Conservation (phyloP, 2,113 vertebrate genomes). For the Scatophagus argus region DNA sequence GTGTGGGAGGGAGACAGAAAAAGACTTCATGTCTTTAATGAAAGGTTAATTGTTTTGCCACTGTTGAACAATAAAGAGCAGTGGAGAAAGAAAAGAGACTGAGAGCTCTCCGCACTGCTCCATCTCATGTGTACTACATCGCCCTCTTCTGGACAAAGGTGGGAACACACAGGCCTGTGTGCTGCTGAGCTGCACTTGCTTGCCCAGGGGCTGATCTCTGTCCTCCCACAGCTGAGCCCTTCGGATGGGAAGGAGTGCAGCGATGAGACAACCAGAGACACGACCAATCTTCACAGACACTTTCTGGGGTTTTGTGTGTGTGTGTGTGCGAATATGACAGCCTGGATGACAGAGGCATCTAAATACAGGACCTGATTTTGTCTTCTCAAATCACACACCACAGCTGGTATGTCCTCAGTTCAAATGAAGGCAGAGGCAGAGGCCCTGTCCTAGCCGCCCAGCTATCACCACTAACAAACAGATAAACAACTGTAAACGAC, state of each 20-base stretch:
- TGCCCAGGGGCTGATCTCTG: conserved; percentile 34
- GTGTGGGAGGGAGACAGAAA: too few species aligned
- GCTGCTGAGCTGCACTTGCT: neutral
- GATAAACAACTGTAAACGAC: conserved; percentile 71
- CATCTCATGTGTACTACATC: conserved; percentile 6
- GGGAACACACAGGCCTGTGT: neutral
- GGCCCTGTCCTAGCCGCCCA: conserved; percentile 24
- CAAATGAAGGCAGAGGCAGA: conserved; percentile 50
- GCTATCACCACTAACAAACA: conserved; percentile 64
- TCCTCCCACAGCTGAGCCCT: conserved; percentile 49
- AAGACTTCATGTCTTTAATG: too few species aligned
- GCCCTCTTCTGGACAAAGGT: conserved; percentile 59
- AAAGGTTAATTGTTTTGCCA: too few species aligned
- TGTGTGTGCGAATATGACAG: conserved; percentile 41
- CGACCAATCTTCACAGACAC: conserved; percentile 36
- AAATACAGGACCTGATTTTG: conserved; percentile 74
- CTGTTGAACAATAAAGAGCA: too few species aligned
- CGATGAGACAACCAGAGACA: conserved; percentile 53
- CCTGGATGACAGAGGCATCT: conserved; percentile 27
- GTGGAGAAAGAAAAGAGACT: too few species aligned
- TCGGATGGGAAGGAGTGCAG: conserved; percentile 51
- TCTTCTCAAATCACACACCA: conserved; percentile 68
- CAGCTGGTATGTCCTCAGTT: conserved; percentile 62
- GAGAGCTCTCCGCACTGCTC: too few species aligned
- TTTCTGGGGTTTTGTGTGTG: conserved; percentile 7